Evolutionary conservation across 2,797 vertebrate genomes (phyloP), one percentile per base, ranked within the genome.

Genomic region (Typhlichthys eigenmanni): DNA sequence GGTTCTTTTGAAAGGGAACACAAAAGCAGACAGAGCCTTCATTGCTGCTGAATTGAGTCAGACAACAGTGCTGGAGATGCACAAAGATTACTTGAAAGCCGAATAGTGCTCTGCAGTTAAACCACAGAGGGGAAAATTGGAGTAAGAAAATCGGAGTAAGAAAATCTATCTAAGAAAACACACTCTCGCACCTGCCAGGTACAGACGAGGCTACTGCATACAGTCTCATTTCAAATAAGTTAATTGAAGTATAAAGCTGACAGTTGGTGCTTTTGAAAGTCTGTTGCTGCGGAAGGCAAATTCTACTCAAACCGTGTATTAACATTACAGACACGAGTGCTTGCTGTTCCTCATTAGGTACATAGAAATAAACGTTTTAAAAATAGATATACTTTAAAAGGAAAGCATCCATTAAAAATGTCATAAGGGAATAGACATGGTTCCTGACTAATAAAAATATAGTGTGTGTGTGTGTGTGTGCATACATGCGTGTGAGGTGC

Each of bases 341-440:
- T 24, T 65, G 49, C 55, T 38, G 38, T 51, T 24, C 45, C 53
- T 65, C 60, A 67, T 16, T 55, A 68, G 64, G 58, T 80, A 55
- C 38, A 38, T 38, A 58, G 16, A 58, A 75, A 68, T 74, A 53
- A 13, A 62, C 71, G 78, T 88, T 58, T 24, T 24, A 24, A 78
- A 89, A 85, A 69, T 74, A 53, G 76, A 79, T 62, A 50, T 71
- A 64, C 80, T 82, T 72, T 84, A 48, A 78, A 79, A 71, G 69
- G 13, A 13, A n/a, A 13, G 5, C 4, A 38, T 16, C 8, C 5
- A 43, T 4, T n/a, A 38, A 38, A 38, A 7, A 38, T 38, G 6
- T 38, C 48, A 74, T 46, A 8, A 17, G 68, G 85, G 60, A 54
- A 72, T 2, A 61, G 32, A 62, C 38, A 17, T 14, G 38, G 46